Evolutionary conservation across 1,140 invertebrate genomes (phyloP).

Genomic region (Drepana arcuata): DNA sequence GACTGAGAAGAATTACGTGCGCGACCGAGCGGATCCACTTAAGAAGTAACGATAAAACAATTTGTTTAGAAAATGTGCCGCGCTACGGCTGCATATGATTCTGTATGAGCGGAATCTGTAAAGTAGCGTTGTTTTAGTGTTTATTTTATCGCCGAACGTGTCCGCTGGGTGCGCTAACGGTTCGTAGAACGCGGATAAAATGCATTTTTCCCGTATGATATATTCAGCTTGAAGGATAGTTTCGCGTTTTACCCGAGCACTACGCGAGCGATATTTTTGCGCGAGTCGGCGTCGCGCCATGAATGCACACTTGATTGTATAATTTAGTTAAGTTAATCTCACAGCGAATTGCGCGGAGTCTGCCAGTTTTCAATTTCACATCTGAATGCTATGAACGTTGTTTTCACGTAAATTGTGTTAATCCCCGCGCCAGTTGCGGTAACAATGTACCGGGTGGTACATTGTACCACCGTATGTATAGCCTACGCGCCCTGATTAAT

Average conservation of each 20-base stretch:
- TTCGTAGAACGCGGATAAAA: background rate
- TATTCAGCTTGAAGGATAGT: too few species aligned
- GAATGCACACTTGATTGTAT: conserved; percentile 34
- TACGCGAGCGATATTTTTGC: too few species aligned
- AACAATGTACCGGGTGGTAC: conserved; percentile 2
- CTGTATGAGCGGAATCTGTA: conserved; percentile 27
- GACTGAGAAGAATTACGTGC: conserved; percentile 58
- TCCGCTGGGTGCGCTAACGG: conserved; percentile 21
- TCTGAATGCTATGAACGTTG: conserved; percentile 20
- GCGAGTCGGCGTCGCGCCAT: conserved; percentile 4
- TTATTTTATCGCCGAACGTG: conserved; percentile 30
- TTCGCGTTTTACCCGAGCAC: too few species aligned
- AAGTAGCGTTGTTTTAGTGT: conserved; percentile 22
- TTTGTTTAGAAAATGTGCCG: conserved; percentile 50
- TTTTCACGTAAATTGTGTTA: conserved; percentile 24
- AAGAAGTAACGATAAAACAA: conserved; percentile 57
- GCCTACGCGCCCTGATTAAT: too few species aligned
- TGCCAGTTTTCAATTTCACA: conserved; percentile 31
- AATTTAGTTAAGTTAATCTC: conserved; percentile 36
- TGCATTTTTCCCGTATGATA: too few species aligned
- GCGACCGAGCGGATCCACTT: conserved; percentile 44
- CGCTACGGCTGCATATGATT: conserved; percentile 25
- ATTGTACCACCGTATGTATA: too few species aligned
- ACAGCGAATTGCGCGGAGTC: conserved; percentile 18
- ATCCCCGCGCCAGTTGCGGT: conserved; percentile 3